Conservation (phyloP, 64 coral and sea anemone genomes). For the Pachyseris speciosa region DNA sequence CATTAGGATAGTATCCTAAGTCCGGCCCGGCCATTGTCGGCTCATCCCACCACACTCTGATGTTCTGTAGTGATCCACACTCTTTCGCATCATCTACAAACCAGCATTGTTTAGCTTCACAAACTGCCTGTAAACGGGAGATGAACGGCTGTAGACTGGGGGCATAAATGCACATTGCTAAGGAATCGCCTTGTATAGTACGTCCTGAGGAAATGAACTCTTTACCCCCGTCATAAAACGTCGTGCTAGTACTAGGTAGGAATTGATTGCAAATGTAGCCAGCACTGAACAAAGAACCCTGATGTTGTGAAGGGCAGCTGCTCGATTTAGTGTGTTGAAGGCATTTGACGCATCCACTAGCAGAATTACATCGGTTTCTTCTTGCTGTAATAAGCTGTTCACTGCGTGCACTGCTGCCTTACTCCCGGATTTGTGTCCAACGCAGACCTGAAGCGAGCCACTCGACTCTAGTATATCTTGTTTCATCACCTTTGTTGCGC, state of each 20-base stretch:
- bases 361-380: conserved; percentile 2
- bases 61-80: conserved; percentile 27
- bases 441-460: conserved; percentile 14
- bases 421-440: not conserved
- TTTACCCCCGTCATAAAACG: not conserved
- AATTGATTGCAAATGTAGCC: too few species aligned
- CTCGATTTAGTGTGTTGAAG: too few species aligned
- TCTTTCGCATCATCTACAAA: conserved; percentile 53
- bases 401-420: conserved; percentile 7
- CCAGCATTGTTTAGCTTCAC: conserved; percentile 47
- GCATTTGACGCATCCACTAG: too few species aligned
- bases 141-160: conserved; percentile 17
- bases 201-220: not conserved
- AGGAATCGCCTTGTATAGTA: not conserved
- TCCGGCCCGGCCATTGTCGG: conserved; percentile 16
- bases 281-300: too few species aligned
- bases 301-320: too few species aligned
- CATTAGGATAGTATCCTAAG: conserved; percentile 50
- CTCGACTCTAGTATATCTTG: conserved; percentile 13
- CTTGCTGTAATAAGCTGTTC: conserved; percentile 9
- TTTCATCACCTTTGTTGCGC: not conserved
- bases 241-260: conserved; percentile 18
- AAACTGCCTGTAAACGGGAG: not conserved
- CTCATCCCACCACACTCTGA: conserved; percentile 36
- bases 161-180: conserved; percentile 21